These are phyloP conservation scores for Etia nguti DNA, from an alignment of 2,113 vertebrate genomes.

Conservation along the genomic window DNA sequence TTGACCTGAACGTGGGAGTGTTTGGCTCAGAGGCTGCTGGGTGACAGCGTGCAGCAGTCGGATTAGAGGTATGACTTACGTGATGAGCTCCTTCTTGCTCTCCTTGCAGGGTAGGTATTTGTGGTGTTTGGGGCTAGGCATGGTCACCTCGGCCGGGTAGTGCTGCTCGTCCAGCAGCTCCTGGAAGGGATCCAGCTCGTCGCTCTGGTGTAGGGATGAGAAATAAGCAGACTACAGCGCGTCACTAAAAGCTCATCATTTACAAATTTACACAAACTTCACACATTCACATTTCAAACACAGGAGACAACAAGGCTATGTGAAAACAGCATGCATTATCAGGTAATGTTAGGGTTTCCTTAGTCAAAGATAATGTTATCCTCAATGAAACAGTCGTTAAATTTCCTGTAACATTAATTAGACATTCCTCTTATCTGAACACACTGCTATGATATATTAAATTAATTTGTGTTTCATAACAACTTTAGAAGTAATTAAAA, in stretches of 20 bases:
- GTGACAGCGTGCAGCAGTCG: not conserved
- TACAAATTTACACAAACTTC: not conserved
- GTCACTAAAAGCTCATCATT: not conserved
- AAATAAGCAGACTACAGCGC: conserved; percentile 26
- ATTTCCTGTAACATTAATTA: not conserved
- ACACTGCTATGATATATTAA: not conserved
- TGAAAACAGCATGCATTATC: not conserved
- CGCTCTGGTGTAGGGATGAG: conserved; percentile 73
- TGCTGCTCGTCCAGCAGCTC: conserved; percentile 91
- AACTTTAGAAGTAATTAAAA: not conserved
- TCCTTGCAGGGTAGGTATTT: conserved; percentile 96
- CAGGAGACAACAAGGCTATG: not conserved
- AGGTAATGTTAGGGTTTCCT: not conserved
- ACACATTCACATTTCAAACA: not conserved
- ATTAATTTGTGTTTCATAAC: not conserved
- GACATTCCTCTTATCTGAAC: not conserved
- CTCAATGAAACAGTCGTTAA: not conserved
- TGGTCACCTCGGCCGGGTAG: conserved; percentile 86
- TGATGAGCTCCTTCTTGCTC: conserved; percentile 96
- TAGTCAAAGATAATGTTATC: not conserved
- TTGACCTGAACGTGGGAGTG: not conserved
- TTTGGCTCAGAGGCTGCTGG: not conserved
- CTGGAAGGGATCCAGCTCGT: conserved; percentile 92
- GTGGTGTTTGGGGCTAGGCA: conserved; percentile 93
- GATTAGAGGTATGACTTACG: conserved; percentile 77